phyloP scores from a whole-genome alignment of 2,113 vertebrate species.

The Pelusios castaneus region DNA sequence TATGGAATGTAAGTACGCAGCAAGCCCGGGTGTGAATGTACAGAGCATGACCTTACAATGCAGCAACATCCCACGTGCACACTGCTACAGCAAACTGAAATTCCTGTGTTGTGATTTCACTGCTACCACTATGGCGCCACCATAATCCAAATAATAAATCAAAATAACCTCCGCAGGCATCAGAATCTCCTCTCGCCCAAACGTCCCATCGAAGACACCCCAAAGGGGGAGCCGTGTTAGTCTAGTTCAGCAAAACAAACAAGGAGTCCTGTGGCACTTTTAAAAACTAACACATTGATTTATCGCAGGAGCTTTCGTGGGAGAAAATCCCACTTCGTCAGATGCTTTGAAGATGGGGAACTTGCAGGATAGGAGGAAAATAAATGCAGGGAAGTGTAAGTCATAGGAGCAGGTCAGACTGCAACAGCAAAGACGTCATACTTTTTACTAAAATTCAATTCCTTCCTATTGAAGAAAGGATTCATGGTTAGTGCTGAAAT shows the following conservation, averaged over 20 bases:
- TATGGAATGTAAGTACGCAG: no score
- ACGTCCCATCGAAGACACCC: no score
- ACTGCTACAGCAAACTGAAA: background rate
- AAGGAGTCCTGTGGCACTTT: no score
- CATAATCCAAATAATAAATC: background rate
- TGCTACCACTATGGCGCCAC: background rate
- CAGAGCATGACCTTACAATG: background rate
- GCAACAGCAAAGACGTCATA: background rate
- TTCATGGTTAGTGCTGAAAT: background rate
- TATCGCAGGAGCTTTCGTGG: no score
- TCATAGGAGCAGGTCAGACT: no score
- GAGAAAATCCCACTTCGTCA: no score
- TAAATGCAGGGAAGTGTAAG: no score
- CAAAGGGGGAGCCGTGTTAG: no score
- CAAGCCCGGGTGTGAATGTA: background rate
- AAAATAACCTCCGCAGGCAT: background rate
- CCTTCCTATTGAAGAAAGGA: slow-evolving; percentile 9
- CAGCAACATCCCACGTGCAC: background rate
- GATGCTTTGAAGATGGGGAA: no score
- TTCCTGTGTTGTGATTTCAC: background rate
- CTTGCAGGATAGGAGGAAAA: no score
- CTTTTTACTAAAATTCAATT: background rate
- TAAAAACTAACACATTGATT: no score
- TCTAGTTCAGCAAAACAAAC: no score
- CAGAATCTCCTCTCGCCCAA: background rate